Base-by-base conservation (phyloP, 2,888 invertebrate species). In the Leptinotarsa peninsularis region DNA sequence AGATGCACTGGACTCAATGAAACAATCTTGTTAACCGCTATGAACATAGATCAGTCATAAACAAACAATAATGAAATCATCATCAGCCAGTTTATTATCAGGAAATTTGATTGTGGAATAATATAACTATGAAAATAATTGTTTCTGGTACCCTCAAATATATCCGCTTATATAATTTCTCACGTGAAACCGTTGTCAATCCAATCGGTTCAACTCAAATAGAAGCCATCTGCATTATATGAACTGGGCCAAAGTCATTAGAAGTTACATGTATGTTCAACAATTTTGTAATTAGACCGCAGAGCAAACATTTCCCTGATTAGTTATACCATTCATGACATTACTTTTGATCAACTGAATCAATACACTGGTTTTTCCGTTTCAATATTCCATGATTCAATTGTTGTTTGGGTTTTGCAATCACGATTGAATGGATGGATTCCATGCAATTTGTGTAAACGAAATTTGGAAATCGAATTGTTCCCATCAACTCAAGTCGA, bases 241-340 rank as follows among this genome's bases (percentile, higher is more conserved):
- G 13, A 63, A 63, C 43, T 63, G 63, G 63, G n/a, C 1, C 63
- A 43, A 63, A 63, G 27, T n/a, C n/a, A 43, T 63, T 13, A 10
- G 17, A 33, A 43, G 58, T 43, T 63, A 5, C 33, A 33, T 33
- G 63, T n/a, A 43, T 63, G 33, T 63, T 63, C 63, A 43, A 63
- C 63, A 33, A 63, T 18, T 63, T 43, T 63, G 63, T 63, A 63
- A 63, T 63, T 43, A 63, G 43, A 63, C 63, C 63, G 63, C 63
- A 43, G 13, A 63, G 33, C n/a, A 63, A 43, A 33, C 63, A 63
- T 63, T 63, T 10, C 10, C n/a, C n/a, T 63, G 63, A 63, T 63
- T 63, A 43, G 33, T 63, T 43, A 5, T 27, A 33, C 17, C 43
- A 63, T 63, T 63, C n/a, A 43, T 63, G 33, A 43, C 43, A n/a